A percentile compares a stretch with the other conserved stretches of the same genome.
These are phyloP conservation scores for Porites lutea DNA, from an alignment of 64 coral and sea anemone genomes.

Conservation along the genomic window DNA sequence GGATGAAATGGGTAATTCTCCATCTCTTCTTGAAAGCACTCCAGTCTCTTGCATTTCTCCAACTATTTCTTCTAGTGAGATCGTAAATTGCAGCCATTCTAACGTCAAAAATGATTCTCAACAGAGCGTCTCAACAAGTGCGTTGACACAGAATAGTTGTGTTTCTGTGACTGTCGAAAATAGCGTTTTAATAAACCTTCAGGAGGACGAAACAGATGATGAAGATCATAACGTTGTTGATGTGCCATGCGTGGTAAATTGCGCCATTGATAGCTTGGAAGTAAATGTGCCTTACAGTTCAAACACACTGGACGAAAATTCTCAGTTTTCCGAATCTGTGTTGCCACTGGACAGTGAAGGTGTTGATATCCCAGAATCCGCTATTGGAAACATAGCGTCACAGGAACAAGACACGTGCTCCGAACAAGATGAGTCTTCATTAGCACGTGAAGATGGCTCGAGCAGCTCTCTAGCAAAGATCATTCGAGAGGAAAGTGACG, in stretches of 20 bases:
- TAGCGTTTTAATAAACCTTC: not conserved
- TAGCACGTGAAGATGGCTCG: slow-evolving; percentile 1
- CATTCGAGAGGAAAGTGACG: slow-evolving; percentile 37
- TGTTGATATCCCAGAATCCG: not conserved
- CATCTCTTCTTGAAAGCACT: not conserved
- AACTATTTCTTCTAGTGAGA: not conserved
- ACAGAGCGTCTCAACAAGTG: not conserved
- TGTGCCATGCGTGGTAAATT: not conserved
- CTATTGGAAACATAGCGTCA: not conserved
- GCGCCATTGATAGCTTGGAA: not conserved
- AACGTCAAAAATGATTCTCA: not conserved
- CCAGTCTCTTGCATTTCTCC: not conserved
- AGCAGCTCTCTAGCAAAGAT: slow-evolving; percentile 10
- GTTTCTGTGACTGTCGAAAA: slow-evolving; percentile 22
- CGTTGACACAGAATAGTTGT: not conserved
- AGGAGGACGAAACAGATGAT: slow-evolving; percentile 6
- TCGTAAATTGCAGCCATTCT: not conserved
- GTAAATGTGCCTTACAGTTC: not conserved
- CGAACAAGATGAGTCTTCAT: not conserved
- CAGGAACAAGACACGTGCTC: not conserved
- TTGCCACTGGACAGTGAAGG: not conserved
- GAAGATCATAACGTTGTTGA: not conserved
- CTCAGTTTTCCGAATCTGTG: slow-evolving; percentile 16
- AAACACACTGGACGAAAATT: not conserved
- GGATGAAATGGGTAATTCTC: not conserved